Evolutionary conservation across 2,113 vertebrate genomes (phyloP).

Genomic region (Noctilio leporinus): DNA sequence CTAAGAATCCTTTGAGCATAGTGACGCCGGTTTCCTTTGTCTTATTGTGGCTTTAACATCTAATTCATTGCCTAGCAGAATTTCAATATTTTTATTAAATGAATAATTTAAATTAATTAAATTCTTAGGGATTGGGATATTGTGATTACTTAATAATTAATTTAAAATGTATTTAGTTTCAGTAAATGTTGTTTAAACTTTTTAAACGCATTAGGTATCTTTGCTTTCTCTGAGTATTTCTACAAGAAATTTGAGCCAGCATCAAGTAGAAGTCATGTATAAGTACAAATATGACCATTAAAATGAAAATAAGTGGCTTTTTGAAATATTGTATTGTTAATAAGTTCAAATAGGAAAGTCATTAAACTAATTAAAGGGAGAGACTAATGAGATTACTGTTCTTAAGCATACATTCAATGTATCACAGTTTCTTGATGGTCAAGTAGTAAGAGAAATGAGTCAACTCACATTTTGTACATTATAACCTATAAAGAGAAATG

Average conservation of each 20-base stretch:
- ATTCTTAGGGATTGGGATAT: background rate
- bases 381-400: background rate
- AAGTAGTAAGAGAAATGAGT: background rate
- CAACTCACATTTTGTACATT: background rate
- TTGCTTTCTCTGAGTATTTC: background rate
- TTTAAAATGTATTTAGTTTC: background rate
- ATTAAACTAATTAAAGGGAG: background rate
- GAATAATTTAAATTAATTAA: background rate
- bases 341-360: background rate
- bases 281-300: background rate
- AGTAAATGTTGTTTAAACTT: background rate
- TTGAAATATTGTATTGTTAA: background rate
- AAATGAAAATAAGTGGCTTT: background rate
- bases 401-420: background rate
- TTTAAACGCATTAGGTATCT: background rate
- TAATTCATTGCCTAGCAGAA: background rate
- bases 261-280: background rate
- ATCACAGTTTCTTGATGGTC: conserved; percentile 18
- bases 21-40: background rate
- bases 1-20: background rate
- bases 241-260: background rate
- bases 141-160: background rate
- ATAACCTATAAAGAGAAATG: background rate
- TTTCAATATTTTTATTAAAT: conserved; percentile 13
- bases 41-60: background rate